Conservation (phyloP, 2,797 vertebrate genomes). For the Acanthurus lineatus region DNA sequence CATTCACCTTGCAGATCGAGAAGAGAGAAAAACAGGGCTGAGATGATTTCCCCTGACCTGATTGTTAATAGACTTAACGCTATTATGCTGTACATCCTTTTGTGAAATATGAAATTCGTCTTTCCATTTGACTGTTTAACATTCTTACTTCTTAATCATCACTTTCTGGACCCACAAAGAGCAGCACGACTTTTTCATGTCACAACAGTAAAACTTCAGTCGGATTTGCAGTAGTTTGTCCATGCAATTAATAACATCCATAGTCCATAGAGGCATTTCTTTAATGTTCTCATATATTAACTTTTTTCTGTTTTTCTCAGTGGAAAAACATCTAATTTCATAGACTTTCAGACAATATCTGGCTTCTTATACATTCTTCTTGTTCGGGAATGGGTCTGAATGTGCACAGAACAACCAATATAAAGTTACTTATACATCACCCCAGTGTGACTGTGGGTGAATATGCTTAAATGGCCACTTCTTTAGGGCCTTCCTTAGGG, state of each 20-base stretch:
- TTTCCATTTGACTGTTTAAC: background rate
- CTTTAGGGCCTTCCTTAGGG: background rate
- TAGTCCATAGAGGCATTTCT: background rate
- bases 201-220: background rate
- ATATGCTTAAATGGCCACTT: background rate
- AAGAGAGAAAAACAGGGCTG: background rate
- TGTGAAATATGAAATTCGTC: background rate
- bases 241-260: background rate
- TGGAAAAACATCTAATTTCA: background rate
- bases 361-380: background rate
- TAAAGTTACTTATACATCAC: background rate
- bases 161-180: background rate
- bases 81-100: background rate
- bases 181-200: background rate
- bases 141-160: background rate
- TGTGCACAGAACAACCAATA: background rate
- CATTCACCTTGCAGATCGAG: background rate
- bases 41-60: background rate
- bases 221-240: background rate
- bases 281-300: background rate
- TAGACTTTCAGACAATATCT: background rate
- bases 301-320: background rate
- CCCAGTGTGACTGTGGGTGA: background rate
- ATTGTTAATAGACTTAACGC: background rate
- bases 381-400: background rate